Base-by-base conservation (phyloP, 53 echinoderm and acorn worm genomes). In the Temnopleurus reevesii region DNA sequence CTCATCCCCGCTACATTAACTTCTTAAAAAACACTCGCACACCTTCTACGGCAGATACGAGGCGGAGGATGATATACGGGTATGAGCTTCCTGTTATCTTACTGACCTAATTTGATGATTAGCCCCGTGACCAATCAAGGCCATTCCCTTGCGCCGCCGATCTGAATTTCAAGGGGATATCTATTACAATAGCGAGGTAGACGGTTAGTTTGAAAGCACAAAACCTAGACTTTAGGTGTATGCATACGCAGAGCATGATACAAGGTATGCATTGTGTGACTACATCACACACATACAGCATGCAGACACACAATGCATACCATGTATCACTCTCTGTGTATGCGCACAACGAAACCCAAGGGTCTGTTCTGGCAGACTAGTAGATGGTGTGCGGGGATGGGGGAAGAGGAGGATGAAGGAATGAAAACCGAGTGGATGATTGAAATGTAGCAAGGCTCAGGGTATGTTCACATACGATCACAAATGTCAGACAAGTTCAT, bases 31-130 rank as follows among this genome's bases (percentile, higher is more conserved):
- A 4, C 2, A 4, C 30, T 13, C 33, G 4, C 21, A 41, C 71
- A 38, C 71, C n/a, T 38, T 41, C 5, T 18, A n/a, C 41, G 41
- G 3, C n/a, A 41, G 41, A 41, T 21, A n/a, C 41, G 36, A n/a
- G 23, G 7, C 2, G 71, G 8, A 38, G 71, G 71, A 36, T 33
- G 63, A 63, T 30, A 31, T 31, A 31, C 33, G 5, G 77, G 43
- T 21, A 77, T 12, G 44, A 10, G 3, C 80, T 28, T 80, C 25
- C 13, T 51, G 80, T 28, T 80, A 12, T 17, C 47, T 80, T 49
- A 2, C 80, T 49, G 80, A 49, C 80, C 80, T 51, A 49, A 46
- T 80, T 80, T 51, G 28, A 80, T 49, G 24, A 29, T 80, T 80
- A 51, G 51, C 80, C 5, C 19, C 27, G 1, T 51, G 51, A 29